phyloP scores from a whole-genome alignment of 2,888 invertebrate species.

The Bellardia bayeri region DNA sequence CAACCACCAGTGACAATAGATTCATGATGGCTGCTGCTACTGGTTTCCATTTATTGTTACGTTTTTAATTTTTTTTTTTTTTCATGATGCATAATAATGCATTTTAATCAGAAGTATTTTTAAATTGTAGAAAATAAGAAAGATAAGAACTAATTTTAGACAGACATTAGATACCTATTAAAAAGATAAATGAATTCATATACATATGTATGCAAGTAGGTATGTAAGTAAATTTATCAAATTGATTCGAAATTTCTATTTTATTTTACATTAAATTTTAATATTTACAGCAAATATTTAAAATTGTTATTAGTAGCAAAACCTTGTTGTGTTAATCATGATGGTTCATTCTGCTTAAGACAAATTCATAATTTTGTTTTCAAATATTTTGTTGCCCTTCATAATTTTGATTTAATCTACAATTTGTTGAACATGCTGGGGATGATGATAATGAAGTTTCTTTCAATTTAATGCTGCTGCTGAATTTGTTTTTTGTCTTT shows the following conservation, averaged over 20 bases:
- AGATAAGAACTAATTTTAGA: not conserved
- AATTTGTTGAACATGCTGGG: not conserved
- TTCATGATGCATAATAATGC: no score
- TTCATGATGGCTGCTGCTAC: not conserved
- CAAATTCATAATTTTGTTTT: not conserved
- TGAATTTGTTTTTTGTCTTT: not conserved
- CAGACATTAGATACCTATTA: no score
- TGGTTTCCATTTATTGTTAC: not conserved
- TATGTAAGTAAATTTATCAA: no score
- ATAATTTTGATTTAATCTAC: not conserved
- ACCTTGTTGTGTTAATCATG: no score
- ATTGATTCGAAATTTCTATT: no score
- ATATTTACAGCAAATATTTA: no score
- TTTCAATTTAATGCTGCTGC: not conserved
- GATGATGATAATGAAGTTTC: conserved; percentile 25
- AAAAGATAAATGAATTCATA: no score
- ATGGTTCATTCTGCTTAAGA: not conserved
- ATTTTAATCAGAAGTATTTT: not conserved
- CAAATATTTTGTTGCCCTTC: not conserved
- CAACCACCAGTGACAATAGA: no score
- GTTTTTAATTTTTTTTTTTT: not conserved
- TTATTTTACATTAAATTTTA: no score
- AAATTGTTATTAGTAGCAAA: no score
- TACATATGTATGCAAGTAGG: no score
- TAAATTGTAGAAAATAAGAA: not conserved